phyloP scores from a whole-genome alignment of 2,113 vertebrate genomes.

The Onychostoma macrolepis region DNA sequence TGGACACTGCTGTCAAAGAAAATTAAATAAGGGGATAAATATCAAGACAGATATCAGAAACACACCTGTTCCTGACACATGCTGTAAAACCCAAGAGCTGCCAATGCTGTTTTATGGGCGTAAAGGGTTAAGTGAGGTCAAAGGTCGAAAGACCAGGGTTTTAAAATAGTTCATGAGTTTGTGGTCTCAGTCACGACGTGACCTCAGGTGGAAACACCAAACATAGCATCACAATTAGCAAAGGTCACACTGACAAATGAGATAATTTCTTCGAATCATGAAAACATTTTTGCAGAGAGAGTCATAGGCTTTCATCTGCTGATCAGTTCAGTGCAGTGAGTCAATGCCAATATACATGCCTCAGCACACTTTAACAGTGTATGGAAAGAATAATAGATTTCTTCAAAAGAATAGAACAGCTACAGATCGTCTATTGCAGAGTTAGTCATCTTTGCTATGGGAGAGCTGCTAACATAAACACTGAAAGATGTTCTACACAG shows the following conservation, averaged over 20 bases:
- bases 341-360: not conserved
- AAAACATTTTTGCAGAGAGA: not conserved
- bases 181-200: not conserved
- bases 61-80: constrained; percentile 3
- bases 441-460: constrained; percentile 4
- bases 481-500: not conserved
- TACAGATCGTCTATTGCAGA: not conserved
- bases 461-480: constrained; percentile 18
- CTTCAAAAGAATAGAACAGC: not conserved
- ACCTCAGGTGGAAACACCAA: constrained; percentile 13
- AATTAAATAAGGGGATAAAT: not conserved
- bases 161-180: constrained; percentile 20
- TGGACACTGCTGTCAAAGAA: constrained; percentile 2
- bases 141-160: not conserved
- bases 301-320: not conserved
- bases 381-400: constrained; percentile 1
- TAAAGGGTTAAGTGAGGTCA: not conserved
- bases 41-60: not conserved
- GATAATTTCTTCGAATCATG: not conserved
- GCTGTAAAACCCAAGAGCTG: not conserved
- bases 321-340: not conserved
- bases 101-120: constrained; percentile 8
- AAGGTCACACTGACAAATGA: constrained; percentile 2
- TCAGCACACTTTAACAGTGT: constrained; percentile 26
- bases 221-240: constrained; percentile 22